Conservation (phyloP, 2,797 vertebrate genomes). For the Taenioides sp. region DNA sequence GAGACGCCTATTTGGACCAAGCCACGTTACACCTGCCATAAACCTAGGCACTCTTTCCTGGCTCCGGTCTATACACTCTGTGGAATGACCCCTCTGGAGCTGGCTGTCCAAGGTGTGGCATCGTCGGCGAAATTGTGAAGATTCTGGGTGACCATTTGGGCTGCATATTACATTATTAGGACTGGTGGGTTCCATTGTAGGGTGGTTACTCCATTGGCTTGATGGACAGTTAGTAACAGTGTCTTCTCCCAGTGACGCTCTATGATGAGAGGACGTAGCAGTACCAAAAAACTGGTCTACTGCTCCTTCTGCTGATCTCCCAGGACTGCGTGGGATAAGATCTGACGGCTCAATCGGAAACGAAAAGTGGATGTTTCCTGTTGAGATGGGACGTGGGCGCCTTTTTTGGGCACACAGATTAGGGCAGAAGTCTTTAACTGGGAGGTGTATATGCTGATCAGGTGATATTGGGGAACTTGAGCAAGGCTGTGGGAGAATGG, state of each 20-base stretch:
- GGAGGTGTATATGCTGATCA: constrained; percentile 73
- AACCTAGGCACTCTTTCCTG: constrained; percentile 78
- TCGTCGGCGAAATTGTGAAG: constrained; percentile 71
- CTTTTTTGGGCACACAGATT: constrained; percentile 83
- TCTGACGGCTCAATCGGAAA: constrained; percentile 84
- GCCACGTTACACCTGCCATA: constrained; percentile 73
- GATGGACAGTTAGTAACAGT: constrained; percentile 22
- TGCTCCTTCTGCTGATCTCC: constrained; percentile 46
- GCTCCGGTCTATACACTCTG: constrained; percentile 64
- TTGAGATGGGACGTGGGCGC: constrained; percentile 84
- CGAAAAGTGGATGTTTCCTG: constrained; percentile 87
- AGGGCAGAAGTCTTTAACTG: constrained; percentile 80
- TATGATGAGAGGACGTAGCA: constrained; percentile 22
- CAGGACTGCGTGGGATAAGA: constrained; percentile 73
- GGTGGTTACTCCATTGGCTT: constrained; percentile 52
- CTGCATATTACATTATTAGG: constrained; percentile 28
- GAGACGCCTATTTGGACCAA: constrained; percentile 47
- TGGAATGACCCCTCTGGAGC: constrained; percentile 33
- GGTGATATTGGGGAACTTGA: constrained; percentile 45
- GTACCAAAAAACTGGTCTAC: constrained; percentile 28
- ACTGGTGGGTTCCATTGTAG: constrained; percentile 36
- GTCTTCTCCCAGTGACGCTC: constrained; percentile 24
- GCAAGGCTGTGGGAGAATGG: constrained; percentile 25
- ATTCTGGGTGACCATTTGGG: constrained; percentile 39
- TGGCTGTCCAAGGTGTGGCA: constrained; percentile 78